Percentiles rank a stretch among this genome's conserved stretches.
Conservation (phyloP, 2,888 invertebrate genomes). For the Campaea margaritaria region DNA sequence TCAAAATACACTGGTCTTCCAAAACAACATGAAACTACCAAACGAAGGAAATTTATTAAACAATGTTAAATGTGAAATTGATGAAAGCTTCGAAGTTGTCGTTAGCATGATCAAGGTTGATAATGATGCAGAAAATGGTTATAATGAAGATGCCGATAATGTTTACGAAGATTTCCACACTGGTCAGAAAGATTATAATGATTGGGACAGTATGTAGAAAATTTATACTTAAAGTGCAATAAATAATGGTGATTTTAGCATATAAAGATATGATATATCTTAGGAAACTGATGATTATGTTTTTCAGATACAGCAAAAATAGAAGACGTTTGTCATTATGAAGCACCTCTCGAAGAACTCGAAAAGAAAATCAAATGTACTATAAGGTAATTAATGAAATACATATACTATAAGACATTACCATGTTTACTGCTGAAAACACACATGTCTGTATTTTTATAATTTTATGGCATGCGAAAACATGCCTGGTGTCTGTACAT, state of each 20-base stretch:
- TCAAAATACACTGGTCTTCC: slow-evolving; percentile 59
- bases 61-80: slow-evolving; percentile 14
- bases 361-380: slow-evolving; percentile 22
- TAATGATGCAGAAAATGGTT: slow-evolving; percentile 29
- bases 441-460: too few species aligned
- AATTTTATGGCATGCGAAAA: too few species aligned
- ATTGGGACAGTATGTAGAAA: background rate
- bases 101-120: slow-evolving; percentile 34
- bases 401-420: too few species aligned
- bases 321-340: slow-evolving; percentile 16
- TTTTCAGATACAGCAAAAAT: slow-evolving; percentile 11
- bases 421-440: too few species aligned
- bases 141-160: background rate
- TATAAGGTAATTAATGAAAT: slow-evolving; percentile 8
- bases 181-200: background rate
- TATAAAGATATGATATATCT: too few species aligned
- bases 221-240: background rate
- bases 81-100: slow-evolving; percentile 18
- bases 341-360: slow-evolving; percentile 21
- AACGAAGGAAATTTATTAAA: slow-evolving; percentile 16
- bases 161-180: background rate
- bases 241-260: background rate
- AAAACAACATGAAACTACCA: slow-evolving; percentile 46
- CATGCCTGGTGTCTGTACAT: too few species aligned
- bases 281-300: background rate